phyloP scores from a whole-genome alignment of 2,797 vertebrate species.

The Poeciliopsis turneri region DNA sequence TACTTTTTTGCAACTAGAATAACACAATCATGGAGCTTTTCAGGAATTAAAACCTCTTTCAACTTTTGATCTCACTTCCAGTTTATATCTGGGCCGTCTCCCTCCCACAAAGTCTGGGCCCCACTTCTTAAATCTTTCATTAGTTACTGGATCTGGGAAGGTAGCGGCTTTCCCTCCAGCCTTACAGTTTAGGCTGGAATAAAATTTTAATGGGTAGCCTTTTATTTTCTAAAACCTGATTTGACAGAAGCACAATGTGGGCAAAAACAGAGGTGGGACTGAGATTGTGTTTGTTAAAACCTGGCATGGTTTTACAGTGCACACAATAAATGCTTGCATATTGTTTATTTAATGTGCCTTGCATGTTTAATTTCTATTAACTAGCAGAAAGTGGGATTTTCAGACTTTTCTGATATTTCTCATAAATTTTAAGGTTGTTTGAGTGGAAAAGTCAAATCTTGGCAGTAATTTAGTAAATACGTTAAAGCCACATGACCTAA shows the following conservation, averaged over 20 bases:
- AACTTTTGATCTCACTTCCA: slow-evolving; percentile 33
- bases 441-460: slow-evolving; percentile 1
- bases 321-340: slow-evolving; percentile 1
- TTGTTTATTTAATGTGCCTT: slow-evolving; percentile 7
- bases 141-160: slow-evolving; percentile 37
- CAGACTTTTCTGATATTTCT: slow-evolving; percentile 5
- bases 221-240: slow-evolving; percentile 63
- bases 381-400: no score
- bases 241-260: slow-evolving; percentile 17
- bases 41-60: slow-evolving; percentile 19
- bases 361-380: background rate
- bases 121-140: slow-evolving; percentile 68
- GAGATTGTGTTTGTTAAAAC: slow-evolving; percentile 2
- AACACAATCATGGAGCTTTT: background rate
- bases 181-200: slow-evolving; percentile 63
- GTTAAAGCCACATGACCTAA: slow-evolving; percentile 39
- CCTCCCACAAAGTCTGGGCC: slow-evolving; percentile 29
- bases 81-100: slow-evolving; percentile 42
- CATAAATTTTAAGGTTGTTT: slow-evolving; percentile 6
- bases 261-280: slow-evolving; percentile 21
- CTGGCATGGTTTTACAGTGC: background rate
- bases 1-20: background rate
- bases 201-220: slow-evolving; percentile 66
- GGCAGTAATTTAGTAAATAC: slow-evolving; percentile 24
- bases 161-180: slow-evolving; percentile 38